These are phyloP conservation scores for Tragopan temminckii DNA, from an alignment of 2,797 vertebrate genomes.

Conservation along the genomic window DNA sequence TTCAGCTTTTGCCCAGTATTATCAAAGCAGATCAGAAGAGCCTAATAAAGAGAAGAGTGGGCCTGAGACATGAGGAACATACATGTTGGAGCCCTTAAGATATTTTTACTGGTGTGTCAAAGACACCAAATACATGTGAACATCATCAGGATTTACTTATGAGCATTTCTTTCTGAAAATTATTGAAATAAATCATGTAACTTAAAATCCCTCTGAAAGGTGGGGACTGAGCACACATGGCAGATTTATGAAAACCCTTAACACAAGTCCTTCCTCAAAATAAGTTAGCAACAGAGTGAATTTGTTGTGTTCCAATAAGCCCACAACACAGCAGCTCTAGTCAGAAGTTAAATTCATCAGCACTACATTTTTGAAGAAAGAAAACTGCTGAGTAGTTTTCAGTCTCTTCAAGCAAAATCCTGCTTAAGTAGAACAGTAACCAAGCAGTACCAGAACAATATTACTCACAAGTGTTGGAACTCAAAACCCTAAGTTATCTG, in stretches of 20 bases:
- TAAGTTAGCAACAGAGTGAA: not conserved
- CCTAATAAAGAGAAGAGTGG: not conserved
- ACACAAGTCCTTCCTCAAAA: not conserved
- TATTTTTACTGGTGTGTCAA: not conserved
- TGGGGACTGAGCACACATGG: not conserved
- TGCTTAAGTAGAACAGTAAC: not conserved
- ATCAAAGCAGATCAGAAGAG: not conserved
- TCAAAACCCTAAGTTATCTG: not conserved
- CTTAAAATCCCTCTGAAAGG: not conserved
- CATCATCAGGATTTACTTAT: not conserved
- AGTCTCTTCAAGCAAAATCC: not conserved
- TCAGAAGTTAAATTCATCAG: not conserved
- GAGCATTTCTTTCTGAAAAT: not conserved
- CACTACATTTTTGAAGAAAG: not conserved
- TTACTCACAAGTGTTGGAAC: not conserved
- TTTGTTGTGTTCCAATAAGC: not conserved
- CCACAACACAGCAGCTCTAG: not conserved
- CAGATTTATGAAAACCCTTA: not conserved
- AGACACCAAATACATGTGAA: not conserved
- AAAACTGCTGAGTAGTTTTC: not conserved
- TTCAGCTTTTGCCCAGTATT: not conserved
- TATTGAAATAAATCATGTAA: not conserved
- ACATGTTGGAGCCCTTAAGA: rapidly evolving
- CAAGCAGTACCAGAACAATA: not conserved
- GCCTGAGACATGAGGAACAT: not conserved